Base-by-base conservation (phyloP, 1,140 invertebrate genomes). In the Melanaphis sacchari region DNA sequence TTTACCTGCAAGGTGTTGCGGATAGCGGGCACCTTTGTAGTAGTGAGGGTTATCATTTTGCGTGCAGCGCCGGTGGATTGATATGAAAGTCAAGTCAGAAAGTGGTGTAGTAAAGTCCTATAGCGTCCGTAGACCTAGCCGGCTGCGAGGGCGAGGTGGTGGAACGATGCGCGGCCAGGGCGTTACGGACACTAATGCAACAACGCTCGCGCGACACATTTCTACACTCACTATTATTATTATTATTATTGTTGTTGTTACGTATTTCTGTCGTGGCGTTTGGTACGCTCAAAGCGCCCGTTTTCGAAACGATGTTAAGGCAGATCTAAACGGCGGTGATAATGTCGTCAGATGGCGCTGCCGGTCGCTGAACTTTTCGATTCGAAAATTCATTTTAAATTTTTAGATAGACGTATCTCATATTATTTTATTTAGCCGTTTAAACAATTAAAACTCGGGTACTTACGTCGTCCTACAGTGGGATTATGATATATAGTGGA, bases 271-370 rank as follows among this genome's bases (percentile, higher is more conserved):
- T n/a, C n/a, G 59, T 76, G 31, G 15, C 59, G 31, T 76, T 76
- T 76, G n/a, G 18, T 15, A 15, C 59, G 4, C 59, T 76, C 59
- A 76, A 76, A 76, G n/a, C 36, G 36, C 49, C 88, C 49, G 22
- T 49, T 89, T 89, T 40, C n/a, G 49, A 89, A 89, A 52, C 46
- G 43, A 89, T 89, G 88, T 89, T 89, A 36, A 89, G 87, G 87
- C 87, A 52, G 87, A 46, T 54, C 88, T 38, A 36, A 18, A 87
- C 31, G 26, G 1, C 88, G 24, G 9, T 24, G 31, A 7, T 38
- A 36, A 22, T 38, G 24, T 31, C 26, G 84, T 85, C 26, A 88
- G 85, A 49, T 88, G 85, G 31, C 85, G 85, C 43, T 82, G 8
- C 22, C 18, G 36, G 38, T 82, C n/a, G 81, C 5, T 1, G 41